A percentile compares a stretch with the other conserved stretches of the same genome.
These are phyloP conservation scores for Mesoligia furuncula DNA, from an alignment of 2,888 invertebrate genomes.

Conservation along the genomic window DNA sequence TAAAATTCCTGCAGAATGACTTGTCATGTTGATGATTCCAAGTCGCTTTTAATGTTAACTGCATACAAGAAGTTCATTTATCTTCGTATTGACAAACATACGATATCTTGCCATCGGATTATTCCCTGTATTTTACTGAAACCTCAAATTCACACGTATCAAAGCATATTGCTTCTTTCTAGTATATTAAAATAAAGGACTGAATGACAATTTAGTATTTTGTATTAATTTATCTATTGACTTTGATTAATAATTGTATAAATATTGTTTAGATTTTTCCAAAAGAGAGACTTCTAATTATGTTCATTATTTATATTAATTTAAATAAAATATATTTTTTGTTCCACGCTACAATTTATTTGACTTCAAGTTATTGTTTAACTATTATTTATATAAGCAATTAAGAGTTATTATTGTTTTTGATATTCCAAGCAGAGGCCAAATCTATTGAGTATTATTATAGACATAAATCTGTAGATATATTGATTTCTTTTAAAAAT, in stretches of 20 bases:
- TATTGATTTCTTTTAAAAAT: conserved; percentile 21
- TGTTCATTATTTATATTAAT: conserved; percentile 23
- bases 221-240: conserved; percentile 26
- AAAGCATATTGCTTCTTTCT: neutral
- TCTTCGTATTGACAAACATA: neutral
- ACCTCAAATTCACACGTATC: neutral
- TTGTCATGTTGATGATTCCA: neutral
- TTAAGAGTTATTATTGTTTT: conserved; percentile 14
- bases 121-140: neutral
- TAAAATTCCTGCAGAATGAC: too few species aligned
- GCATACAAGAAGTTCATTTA: neutral
- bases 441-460: conserved; percentile 58
- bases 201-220: conserved; percentile 31
- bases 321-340: conserved; percentile 1
- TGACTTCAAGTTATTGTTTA: neutral
- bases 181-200: conserved; percentile 15
- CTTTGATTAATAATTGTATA: conserved; percentile 15
- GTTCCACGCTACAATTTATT: neutral
- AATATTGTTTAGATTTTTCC: conserved; percentile 31
- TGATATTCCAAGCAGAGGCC: conserved; percentile 56
- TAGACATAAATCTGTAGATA: conserved; percentile 41
- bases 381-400: conserved; percentile 6
- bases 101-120: neutral
- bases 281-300: conserved; percentile 29
- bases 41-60: neutral